A percentile compares a stretch with the other conserved stretches of the same genome.
Evolutionary conservation across 2,797 vertebrate species (phyloP).

Genomic region (Tapera naevia): DNA sequence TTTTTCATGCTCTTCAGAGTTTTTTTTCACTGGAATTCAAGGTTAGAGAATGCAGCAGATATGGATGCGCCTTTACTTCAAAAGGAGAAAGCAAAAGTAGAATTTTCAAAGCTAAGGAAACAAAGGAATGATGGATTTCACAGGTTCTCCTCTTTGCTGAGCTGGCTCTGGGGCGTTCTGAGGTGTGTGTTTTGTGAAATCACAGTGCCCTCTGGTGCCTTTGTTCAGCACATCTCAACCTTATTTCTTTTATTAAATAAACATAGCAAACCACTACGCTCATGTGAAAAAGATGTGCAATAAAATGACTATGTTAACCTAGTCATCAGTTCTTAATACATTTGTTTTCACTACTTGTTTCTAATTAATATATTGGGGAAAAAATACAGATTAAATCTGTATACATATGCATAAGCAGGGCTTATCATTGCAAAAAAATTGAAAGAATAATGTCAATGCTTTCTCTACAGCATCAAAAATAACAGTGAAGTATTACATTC

Average conservation of each 20-base stretch:
- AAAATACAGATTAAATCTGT: not conserved
- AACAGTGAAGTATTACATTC: not conserved
- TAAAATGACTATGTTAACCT: not conserved
- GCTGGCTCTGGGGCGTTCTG: not conserved
- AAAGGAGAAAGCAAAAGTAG: not conserved
- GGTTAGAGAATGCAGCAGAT: constrained; percentile 9
- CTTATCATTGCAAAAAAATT: not conserved
- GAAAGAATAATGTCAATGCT: not conserved
- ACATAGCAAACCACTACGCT: fast-evolving
- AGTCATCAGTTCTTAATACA: not conserved
- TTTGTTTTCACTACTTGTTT: not conserved
- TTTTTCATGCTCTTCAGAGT: not conserved
- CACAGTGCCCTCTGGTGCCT: constrained; percentile 75
- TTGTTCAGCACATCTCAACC: not conserved
- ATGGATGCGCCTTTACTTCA: not conserved
- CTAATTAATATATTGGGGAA: not conserved
- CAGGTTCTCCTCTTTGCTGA: not conserved
- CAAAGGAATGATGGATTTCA: constrained; percentile 31
- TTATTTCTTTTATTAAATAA: not conserved
- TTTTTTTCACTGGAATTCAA: not conserved
- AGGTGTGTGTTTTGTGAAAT: constrained; percentile 25
- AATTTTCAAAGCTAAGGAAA: constrained; percentile 17
- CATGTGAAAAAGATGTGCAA: not conserved
- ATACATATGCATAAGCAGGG: not conserved
- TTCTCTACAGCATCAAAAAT: not conserved